These are phyloP conservation scores for Chitala chitala DNA, from an alignment of 2,113 vertebrate species.

Conservation along the genomic window DNA sequence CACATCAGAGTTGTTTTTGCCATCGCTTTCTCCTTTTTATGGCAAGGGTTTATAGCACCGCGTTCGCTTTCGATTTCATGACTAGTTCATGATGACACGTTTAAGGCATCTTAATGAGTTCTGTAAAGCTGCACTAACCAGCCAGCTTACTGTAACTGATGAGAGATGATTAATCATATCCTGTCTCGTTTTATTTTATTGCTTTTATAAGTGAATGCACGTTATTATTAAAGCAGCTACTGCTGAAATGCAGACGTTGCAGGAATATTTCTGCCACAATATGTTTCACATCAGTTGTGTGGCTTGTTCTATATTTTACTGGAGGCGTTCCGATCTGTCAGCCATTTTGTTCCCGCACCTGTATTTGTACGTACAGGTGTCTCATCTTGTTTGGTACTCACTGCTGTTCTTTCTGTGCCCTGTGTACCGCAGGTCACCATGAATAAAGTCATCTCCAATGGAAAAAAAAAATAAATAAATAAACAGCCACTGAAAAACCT, in stretches of 20 bases:
- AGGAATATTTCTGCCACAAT: background rate
- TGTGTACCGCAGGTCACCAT: background rate
- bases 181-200: too few relatives aligned
- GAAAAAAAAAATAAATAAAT: background rate
- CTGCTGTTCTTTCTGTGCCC: background rate
- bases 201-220: background rate
- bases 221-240: background rate
- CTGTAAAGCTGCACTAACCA: background rate
- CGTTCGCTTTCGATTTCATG: background rate
- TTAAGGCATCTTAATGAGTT: too few relatives aligned
- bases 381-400: background rate
- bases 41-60: background rate
- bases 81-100: background rate
- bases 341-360: background rate
- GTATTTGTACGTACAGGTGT: background rate
- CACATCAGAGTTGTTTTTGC: background rate
- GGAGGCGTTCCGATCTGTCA: background rate
- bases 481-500: background rate
- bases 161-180: background rate
- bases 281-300: background rate
- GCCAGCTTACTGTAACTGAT: background rate
- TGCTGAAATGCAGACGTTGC: background rate
- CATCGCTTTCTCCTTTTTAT: background rate
- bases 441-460: background rate
- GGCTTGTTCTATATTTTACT: background rate